Conservation (phyloP, 2,797 vertebrate species). For the Stomatorhinus walkeri region DNA sequence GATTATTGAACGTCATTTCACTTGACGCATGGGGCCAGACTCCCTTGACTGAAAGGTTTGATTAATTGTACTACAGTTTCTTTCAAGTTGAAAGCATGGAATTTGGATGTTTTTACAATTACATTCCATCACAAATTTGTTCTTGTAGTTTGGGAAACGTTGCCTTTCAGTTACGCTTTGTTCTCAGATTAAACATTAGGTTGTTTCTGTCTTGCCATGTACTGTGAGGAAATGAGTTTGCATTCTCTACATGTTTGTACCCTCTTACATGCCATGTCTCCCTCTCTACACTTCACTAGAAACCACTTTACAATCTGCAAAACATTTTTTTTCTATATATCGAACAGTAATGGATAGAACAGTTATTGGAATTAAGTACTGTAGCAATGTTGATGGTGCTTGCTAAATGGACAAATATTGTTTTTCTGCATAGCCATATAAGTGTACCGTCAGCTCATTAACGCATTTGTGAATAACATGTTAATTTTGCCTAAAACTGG, state of each 20-base stretch:
- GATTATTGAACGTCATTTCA: neutral
- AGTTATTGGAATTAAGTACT: conserved; percentile 15
- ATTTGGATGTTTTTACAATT: neutral
- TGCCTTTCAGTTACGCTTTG: neutral
- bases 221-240: neutral
- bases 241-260: neutral
- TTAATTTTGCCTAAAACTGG: conserved; percentile 36
- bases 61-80: neutral
- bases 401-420: conserved; percentile 16
- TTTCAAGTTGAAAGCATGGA: conserved; percentile 1
- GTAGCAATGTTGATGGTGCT: conserved; percentile 20
- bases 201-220: conserved; percentile 7
- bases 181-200: neutral
- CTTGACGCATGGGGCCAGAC: neutral
- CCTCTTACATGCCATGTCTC: neutral
- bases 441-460: conserved; percentile 32
- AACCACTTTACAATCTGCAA: neutral
- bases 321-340: neutral
- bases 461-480: conserved; percentile 16
- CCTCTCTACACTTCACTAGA: neutral
- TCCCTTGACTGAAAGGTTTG: conserved; percentile 1
- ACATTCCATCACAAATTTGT: neutral
- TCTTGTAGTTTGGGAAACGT: neutral
- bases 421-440: conserved; percentile 23
- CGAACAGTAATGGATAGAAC: neutral